Base-by-base conservation (phyloP, 2,888 invertebrate genomes). In the Sicus ferrugineus region DNA sequence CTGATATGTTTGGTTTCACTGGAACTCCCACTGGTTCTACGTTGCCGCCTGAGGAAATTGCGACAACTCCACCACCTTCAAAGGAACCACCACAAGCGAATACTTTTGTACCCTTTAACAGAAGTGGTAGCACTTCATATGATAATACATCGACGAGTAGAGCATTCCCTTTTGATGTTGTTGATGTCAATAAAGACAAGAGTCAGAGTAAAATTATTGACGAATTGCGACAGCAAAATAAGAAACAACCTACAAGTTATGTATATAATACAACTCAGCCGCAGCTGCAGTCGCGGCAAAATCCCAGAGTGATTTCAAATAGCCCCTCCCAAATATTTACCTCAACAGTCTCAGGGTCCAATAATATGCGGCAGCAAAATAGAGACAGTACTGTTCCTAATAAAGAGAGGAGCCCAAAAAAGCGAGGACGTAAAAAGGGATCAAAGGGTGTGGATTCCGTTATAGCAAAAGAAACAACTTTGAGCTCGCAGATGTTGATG, bases 391-490 rank as follows among this genome's bases (percentile, higher is more conserved):
- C 42, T 21, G 38, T 31, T 21, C 2, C 21, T 4, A 42, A 5
- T 23, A 59, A 61, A 9, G 50, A 59, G n/a, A 74, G 71, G 67
- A 42, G 76, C 54, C 82, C 82, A 19, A 84, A 83, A 72, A 84
- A 83, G 66, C 79, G 85, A 14, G 85, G 85, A 0, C 80, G 85
- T 0, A 85, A 85, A 72, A 85, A 85, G 69, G 85, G 85, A 0
- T 85, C 85, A 1, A 84, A 82, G 59, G 85, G 84, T 2, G 79
- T 83, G 5, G 85, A 85, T 72, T 79, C 81, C 0, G 70, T 83
- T n/a, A 79, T 84, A 34, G 84, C 83, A 2, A 80, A 81, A 69
- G 79, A 81, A 59, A 77, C 79, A 0, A 80, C 80, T 59, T 74
- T 84, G 1, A 80, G 79, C 11, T 78, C 83, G 1, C 82, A 84